Conservation (phyloP, 2,888 invertebrate species). For the Priapulus caudatus region DNA sequence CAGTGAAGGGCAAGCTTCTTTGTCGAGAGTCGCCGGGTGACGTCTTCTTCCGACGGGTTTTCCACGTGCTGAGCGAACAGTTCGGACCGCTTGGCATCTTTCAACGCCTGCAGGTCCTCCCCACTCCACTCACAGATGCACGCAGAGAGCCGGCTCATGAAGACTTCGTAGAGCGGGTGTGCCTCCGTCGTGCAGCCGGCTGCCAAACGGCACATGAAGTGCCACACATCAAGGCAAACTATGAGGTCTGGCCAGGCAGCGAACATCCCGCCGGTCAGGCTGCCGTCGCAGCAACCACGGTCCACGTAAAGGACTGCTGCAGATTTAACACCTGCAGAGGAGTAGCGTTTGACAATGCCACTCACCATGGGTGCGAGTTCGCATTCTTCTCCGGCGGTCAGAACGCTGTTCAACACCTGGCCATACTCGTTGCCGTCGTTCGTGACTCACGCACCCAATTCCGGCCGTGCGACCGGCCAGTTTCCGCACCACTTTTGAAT, state of each 20-base stretch:
- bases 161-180: conserved; percentile 20
- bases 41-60: conserved; percentile 15
- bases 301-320: background rate
- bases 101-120: conserved; percentile 18
- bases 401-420: background rate
- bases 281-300: background rate
- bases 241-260: conserved; percentile 6
- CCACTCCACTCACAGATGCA: conserved; percentile 22
- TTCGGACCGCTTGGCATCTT: conserved; percentile 21
- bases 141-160: conserved; percentile 19
- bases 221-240: conserved; percentile 21
- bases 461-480: background rate
- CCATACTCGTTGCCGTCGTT: background rate
- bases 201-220: conserved; percentile 22
- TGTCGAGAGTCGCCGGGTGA: conserved; percentile 15
- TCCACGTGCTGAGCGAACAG: conserved; percentile 11
- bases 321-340: background rate
- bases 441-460: background rate
- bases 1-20: too few relatives aligned
- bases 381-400: background rate
- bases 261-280: background rate
- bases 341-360: background rate
- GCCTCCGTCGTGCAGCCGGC: conserved; percentile 18
- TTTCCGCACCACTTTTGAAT: background rate
- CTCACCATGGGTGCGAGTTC: background rate